phyloP scores from a whole-genome alignment of 2,888 invertebrate species.

The Cryptocephalus primarius region DNA sequence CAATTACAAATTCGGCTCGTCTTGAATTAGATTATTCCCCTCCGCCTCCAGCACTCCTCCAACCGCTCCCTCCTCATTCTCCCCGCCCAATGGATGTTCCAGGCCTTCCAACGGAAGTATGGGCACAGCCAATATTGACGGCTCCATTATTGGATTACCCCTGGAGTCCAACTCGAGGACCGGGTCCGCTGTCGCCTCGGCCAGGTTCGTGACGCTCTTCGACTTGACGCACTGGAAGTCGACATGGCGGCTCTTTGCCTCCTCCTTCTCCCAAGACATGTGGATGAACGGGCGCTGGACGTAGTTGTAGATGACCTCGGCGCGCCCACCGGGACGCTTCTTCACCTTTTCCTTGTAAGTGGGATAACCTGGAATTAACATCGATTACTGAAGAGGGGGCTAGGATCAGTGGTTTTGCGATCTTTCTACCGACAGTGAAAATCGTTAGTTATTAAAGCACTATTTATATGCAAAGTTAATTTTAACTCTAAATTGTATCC shows the following conservation, averaged over 20 bases:
- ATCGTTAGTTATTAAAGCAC: no score
- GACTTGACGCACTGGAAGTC: conserved; percentile 99
- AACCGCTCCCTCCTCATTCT: conserved; percentile 34
- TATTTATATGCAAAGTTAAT: no score
- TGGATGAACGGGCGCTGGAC: conserved; percentile 98
- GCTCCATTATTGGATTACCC: conserved; percentile 35
- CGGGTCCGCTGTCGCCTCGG: conserved; percentile 90
- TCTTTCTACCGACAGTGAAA: no score
- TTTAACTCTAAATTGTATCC: no score
- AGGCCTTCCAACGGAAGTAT: conserved; percentile 18
- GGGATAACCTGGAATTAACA: conserved; percentile 59
- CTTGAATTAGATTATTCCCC: conserved; percentile 13
- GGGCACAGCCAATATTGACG: conserved; percentile 7
- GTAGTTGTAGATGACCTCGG: conserved; percentile 98
- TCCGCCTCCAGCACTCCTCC: conserved; percentile 20
- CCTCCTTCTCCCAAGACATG: conserved; percentile 99
- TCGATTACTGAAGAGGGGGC: no score
- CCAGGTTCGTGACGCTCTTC: conserved; percentile 93
- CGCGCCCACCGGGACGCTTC: conserved; percentile 85
- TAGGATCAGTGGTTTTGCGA: no score
- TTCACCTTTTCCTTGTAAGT: conserved; percentile 99
- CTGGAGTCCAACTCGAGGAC: conserved; percentile 56
- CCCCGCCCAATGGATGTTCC: conserved; percentile 21
- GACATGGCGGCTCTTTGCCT: conserved; percentile 96
- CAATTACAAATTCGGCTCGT: conserved; percentile 12